phyloP scores from a whole-genome alignment of 2,113 vertebrate species.

The Vombatus ursinus region DNA sequence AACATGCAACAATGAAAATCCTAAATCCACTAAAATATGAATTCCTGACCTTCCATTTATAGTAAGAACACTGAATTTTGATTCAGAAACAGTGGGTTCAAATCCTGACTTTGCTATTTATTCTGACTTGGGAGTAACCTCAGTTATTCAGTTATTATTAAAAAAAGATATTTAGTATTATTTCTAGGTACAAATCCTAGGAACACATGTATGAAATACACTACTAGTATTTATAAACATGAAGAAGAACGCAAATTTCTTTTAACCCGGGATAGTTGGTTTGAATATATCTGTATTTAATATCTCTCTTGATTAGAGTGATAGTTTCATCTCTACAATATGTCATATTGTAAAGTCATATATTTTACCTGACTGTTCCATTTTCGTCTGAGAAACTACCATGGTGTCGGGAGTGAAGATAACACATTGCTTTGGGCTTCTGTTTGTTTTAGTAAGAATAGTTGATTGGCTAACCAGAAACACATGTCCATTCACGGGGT shows the following conservation, averaged over 20 bases:
- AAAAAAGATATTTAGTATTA: not conserved
- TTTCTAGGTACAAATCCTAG: not conserved
- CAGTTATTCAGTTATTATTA: not conserved
- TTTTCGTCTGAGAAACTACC: not conserved
- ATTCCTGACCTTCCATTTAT: not conserved
- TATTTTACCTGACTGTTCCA: not conserved
- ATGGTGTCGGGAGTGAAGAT: not conserved
- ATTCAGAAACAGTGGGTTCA: not conserved
- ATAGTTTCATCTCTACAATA: not conserved
- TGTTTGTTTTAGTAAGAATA: not conserved
- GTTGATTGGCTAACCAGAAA: not conserved
- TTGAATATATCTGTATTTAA: not conserved
- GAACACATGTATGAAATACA: not conserved
- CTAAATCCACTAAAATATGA: not conserved
- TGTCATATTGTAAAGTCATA: not conserved
- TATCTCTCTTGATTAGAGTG: not conserved
- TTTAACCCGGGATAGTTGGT: not conserved
- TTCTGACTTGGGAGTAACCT: not conserved
- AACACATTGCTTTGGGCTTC: not conserved
- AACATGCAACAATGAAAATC: not conserved
- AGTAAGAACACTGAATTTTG: not conserved
- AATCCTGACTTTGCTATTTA: not conserved
- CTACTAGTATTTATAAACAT: not conserved
- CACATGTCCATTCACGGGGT: not conserved
- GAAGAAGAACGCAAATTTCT: not conserved